Evolutionary conservation across 1,140 invertebrate genomes (phyloP).

Genomic region (Octopus sinensis): DNA sequence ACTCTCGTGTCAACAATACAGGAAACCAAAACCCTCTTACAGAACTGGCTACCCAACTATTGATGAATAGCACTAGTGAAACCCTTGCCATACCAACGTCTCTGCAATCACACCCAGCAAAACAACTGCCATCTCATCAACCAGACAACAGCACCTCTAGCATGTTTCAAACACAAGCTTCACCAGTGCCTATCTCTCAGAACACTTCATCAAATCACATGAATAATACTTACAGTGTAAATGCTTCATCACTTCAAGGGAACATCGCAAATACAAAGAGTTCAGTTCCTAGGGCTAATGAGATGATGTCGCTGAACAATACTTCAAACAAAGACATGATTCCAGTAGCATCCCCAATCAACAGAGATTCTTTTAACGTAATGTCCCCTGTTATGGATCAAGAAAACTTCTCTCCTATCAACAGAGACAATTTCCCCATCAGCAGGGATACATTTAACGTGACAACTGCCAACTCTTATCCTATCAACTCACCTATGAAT

Average conservation of each 20-base stretch:
- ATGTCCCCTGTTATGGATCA: not conserved
- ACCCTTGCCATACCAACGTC: not conserved
- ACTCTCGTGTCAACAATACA: not conserved
- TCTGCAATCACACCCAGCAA: not conserved
- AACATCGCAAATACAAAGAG: no score
- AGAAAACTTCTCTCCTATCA: not conserved
- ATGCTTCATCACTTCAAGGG: no score
- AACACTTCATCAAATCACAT: not conserved
- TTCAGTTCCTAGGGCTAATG: no score
- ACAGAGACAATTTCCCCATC: not conserved
- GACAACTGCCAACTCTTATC: not conserved
- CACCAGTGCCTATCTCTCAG: not conserved
- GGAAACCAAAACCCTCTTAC: not conserved
- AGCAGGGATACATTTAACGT: not conserved
- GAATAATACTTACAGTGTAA: not conserved
- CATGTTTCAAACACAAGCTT: not conserved
- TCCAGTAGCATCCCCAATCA: not conserved
- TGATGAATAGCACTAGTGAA: slow-evolving; percentile 7
- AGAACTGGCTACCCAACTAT: not conserved
- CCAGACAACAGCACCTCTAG: not conserved
- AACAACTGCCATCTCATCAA: not conserved
- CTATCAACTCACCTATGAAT: not conserved
- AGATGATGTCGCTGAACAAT: no score
- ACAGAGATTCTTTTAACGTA: not conserved
- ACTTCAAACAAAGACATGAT: not conserved